A percentile compares a stretch with the other conserved stretches of the same genome.
Evolutionary conservation across 2,113 vertebrate genomes (phyloP).

Genomic region (Xiphias gladius): DNA sequence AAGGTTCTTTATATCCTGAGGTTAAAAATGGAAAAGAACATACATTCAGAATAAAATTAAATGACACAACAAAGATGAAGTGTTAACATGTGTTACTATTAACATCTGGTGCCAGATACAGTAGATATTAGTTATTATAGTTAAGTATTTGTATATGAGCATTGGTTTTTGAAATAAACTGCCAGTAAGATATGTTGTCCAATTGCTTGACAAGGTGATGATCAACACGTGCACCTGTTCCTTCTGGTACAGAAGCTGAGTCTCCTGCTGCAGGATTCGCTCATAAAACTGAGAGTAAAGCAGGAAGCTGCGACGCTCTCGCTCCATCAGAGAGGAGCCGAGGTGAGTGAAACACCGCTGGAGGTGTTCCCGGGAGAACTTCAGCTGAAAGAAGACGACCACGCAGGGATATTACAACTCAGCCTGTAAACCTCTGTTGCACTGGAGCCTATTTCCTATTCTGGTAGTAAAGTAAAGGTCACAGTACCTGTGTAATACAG

Average conservation of each 20-base stretch:
- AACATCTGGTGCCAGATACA: too few species aligned
- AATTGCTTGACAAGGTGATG: neutral
- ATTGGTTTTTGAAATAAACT: neutral
- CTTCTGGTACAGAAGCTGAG: constrained; percentile 77
- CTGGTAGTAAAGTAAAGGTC: too few species aligned
- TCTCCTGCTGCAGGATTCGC: constrained; percentile 80
- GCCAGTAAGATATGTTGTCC: neutral
- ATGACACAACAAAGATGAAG: neutral
- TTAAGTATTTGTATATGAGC: neutral
- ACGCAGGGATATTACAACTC: neutral
- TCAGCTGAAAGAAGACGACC: constrained; percentile 70
- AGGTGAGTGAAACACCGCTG: constrained; percentile 79
- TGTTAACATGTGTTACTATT: too few species aligned
- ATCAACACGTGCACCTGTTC: constrained; percentile 68
- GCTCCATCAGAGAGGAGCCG: constrained; percentile 79
- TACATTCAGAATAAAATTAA: neutral
- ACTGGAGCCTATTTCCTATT: too few species aligned
- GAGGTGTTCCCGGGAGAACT: constrained; percentile 77
- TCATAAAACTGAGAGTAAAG: constrained; percentile 86
- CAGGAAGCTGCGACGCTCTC: constrained; percentile 83
- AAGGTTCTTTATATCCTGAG: constrained; percentile 78
- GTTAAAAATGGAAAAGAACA: neutral
- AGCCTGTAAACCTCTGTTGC: neutral
- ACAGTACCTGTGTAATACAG: too few species aligned
- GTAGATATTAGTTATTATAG: neutral